Base-by-base conservation (phyloP, 2,888 invertebrate species). In the Agrypnus murinus region DNA sequence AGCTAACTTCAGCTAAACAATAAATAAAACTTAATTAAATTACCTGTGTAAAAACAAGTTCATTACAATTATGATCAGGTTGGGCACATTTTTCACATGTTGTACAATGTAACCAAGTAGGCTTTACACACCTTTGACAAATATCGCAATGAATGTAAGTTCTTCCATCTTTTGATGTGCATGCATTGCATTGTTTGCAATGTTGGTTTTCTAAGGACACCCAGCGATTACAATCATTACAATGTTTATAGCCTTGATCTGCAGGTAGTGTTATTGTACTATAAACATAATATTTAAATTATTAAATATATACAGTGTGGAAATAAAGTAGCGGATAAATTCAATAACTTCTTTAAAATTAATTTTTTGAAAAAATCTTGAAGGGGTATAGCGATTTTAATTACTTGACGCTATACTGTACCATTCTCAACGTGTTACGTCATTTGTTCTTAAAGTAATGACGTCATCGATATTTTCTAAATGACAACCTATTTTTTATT, bases 111-210 rank as follows among this genome's bases (percentile, higher is more conserved):
- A 88, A 86, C 88, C 95, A 95, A 0, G 92, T 92, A 0, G 93
- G 92, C 84, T 97, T 97, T 0, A 97, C 95, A 84, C 97, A 97
- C 55, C 89, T 85, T 15, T 87, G 81, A 80, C 94, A 94, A 6
- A 80, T 74, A 17, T 86, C 78, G 80, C 94, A 95, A 80, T 94
- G 94, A 0, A 84, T 85, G 79, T 93, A 94, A 0, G 89, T 88
- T 67, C 89, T 86, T 0, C 94, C 94, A 86, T 93, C 92, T 84
- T 92, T 93, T 0, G 93, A 92, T 0, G 93, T 90, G 79, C 94
- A 95, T 10, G 80, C 79, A 9, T 89, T 87, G 79, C 97, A 97
- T n/a, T 85, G 81, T 36, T 87, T 84, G 80, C 97, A 97, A 84
- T 97, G 97, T 40, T 85, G 82, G 81, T 94, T 94, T 77, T 92